These are phyloP conservation scores for Protosalanx chinensis DNA, from an alignment of 2,797 vertebrate genomes.

Conservation along the genomic window DNA sequence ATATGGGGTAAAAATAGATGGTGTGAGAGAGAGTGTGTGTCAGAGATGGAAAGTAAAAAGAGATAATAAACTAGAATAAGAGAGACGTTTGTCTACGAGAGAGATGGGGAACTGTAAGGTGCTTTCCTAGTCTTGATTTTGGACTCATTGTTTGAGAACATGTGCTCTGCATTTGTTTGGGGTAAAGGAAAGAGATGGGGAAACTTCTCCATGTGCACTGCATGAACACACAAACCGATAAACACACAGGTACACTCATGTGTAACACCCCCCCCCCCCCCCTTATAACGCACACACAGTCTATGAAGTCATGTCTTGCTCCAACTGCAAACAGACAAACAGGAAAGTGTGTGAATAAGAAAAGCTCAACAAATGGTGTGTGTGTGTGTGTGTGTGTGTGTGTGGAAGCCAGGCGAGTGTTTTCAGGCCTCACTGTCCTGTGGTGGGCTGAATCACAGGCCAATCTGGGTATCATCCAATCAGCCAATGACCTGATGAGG, in stretches of 20 bases:
- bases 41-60: neutral
- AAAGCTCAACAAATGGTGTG: neutral
- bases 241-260: slow-evolving; percentile 5
- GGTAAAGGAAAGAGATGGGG: slow-evolving; percentile 58
- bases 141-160: slow-evolving; percentile 60
- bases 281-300: slow-evolving; percentile 23
- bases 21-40: neutral
- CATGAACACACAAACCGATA: slow-evolving; percentile 8
- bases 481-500: slow-evolving; percentile 21
- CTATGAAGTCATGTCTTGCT: slow-evolving; percentile 43
- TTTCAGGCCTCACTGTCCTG: neutral
- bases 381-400: neutral
- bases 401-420: slow-evolving; percentile 7
- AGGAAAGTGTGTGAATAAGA: slow-evolving; percentile 37
- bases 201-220: slow-evolving; percentile 25
- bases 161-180: slow-evolving; percentile 64
- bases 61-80: neutral
- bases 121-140: slow-evolving; percentile 65
- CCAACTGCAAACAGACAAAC: slow-evolving; percentile 37
- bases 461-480: slow-evolving; percentile 26
- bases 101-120: slow-evolving; percentile 50
- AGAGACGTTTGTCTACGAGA: neutral
- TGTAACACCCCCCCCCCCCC: too few species aligned
- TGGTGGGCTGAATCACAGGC: neutral
- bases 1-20: neutral